Evolutionary conservation across 2,888 invertebrate species (phyloP).

Genomic region (Sphaeridia pumilis): DNA sequence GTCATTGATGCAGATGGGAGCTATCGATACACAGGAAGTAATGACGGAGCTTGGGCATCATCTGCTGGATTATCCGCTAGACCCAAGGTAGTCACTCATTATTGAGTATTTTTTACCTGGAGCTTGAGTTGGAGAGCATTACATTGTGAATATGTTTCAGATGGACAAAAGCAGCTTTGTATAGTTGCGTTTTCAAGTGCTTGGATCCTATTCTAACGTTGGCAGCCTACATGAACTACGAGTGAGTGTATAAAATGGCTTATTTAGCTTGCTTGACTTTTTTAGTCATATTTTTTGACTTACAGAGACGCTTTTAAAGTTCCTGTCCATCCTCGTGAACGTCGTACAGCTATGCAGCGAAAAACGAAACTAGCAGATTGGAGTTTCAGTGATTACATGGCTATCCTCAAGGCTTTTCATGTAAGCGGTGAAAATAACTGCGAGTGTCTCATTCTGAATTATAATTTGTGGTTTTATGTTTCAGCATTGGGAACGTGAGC

Average conservation of each 20-base stretch:
- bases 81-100: slow-evolving; percentile 51
- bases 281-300: slow-evolving; percentile 41
- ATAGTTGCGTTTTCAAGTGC: slow-evolving; percentile 80
- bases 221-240: slow-evolving; percentile 68
- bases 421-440: slow-evolving; percentile 36
- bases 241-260: slow-evolving; percentile 45
- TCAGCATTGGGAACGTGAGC: slow-evolving; percentile 42
- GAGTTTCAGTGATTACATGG: slow-evolving; percentile 81
- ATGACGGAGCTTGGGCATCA: slow-evolving; percentile 79
- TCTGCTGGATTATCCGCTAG: slow-evolving; percentile 79
- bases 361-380: slow-evolving; percentile 60
- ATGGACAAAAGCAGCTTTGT: slow-evolving; percentile 81
- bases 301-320: slow-evolving; percentile 63
- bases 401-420: slow-evolving; percentile 66
- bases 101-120: not conserved
- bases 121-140: not conserved
- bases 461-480: too few species aligned
- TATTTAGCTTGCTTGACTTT: too few species aligned
- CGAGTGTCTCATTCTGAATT: too few species aligned
- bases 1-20: slow-evolving; percentile 62
- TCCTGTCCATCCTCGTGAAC: slow-evolving; percentile 56
- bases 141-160: not conserved
- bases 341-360: slow-evolving; percentile 49
- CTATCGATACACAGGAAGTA: slow-evolving; percentile 71
- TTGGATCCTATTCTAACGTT: slow-evolving; percentile 85